A percentile compares a stretch with the other conserved stretches of the same genome.
Conservation (phyloP, 1,140 invertebrate genomes). For the Pristionchus pacificus region DNA sequence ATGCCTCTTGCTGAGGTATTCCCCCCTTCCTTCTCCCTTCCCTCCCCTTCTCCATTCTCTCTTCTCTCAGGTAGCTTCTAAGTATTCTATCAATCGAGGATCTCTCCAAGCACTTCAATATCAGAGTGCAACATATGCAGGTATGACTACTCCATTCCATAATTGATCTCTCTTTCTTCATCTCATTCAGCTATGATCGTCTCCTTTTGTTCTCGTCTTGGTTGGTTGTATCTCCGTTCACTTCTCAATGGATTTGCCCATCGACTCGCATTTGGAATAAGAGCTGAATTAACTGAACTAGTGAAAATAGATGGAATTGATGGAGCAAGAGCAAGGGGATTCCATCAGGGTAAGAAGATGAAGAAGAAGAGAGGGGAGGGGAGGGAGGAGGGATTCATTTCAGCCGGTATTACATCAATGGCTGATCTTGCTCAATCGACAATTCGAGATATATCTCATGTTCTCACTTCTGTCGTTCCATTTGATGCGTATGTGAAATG, state of each 20-base stretch:
- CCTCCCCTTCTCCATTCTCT: constrained; percentile 60
- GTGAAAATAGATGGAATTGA: constrained; percentile 79
- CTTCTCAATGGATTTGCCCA: constrained; percentile 86
- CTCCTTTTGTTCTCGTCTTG: constrained; percentile 82
- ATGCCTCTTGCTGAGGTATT: constrained; percentile 34
- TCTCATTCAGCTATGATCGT: constrained; percentile 76
- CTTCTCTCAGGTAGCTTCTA: constrained; percentile 72
- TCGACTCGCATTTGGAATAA: constrained; percentile 86
- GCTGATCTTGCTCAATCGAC: constrained; percentile 69
- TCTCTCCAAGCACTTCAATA: constrained; percentile 85
- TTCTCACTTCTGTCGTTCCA: constrained; percentile 73
- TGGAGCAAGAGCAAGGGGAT: constrained; percentile 74
- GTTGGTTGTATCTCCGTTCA: constrained; percentile 84
- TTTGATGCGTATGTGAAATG: constrained; percentile 64
- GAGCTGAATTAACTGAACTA: constrained; percentile 83
- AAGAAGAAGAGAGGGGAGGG: constrained; percentile 72
- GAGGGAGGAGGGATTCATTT: constrained; percentile 41
- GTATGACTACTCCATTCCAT: too few relatives aligned
- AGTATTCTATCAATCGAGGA: constrained; percentile 80
- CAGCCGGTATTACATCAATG: constrained; percentile 26
- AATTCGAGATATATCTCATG: constrained; percentile 69
- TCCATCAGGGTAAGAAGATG: constrained; percentile 78
- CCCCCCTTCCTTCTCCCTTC: too few relatives aligned
- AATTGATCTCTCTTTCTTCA: constrained; percentile 21
- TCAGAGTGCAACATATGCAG: constrained; percentile 88